Base-by-base conservation (phyloP, 2,113 vertebrate genomes). In the Tichodroma muraria region DNA sequence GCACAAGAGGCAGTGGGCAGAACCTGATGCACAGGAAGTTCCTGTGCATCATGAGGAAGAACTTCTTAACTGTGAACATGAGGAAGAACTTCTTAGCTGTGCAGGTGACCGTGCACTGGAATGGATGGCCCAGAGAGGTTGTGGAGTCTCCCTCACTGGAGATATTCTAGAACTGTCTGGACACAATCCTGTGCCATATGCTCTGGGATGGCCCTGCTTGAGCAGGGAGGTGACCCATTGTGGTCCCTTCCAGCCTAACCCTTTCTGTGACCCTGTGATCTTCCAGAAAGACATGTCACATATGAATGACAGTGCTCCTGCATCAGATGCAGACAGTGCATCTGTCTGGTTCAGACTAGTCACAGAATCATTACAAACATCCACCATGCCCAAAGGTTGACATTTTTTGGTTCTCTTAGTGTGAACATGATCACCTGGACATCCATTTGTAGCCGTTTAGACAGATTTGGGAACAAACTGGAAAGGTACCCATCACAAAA, bases 101-200 rank as follows among this genome's bases (percentile, higher is more conserved):
- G 53, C 16, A 17, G 20, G 9, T 53, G 17, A 40, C 6, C 0
- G 0, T 0, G 24, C 45, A 2, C 28, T 2, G 3, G 3, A 27
- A 18, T 6, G 16, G 14, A 7, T 4, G 13, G 52, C 14, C 27
- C 61, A 47, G 33, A 60, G 86, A 45, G 9, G 3, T 1, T 15
- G 16, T 35, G 69, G 21, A 27, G 22, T 44, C 27, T 73, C 44
- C 19, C 12, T 73, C 2, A 11, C 59, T 42, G 37, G 17, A 61
- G 38, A 35, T 61, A 16, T 2, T 42, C 14, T 47, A 19, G 4
- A 76, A 35, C 21, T 1, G 0, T 27, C 24, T 60, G 38, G 6
- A 40, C 9, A 22, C 53, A 68, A 8, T 8, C 28, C 28, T 75
- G 30, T 75, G 20, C 47, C 2, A 1, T 27, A 14, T 35, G n/a